Conservation (phyloP, 2,888 invertebrate genomes). For the Coelopa pilipes region DNA sequence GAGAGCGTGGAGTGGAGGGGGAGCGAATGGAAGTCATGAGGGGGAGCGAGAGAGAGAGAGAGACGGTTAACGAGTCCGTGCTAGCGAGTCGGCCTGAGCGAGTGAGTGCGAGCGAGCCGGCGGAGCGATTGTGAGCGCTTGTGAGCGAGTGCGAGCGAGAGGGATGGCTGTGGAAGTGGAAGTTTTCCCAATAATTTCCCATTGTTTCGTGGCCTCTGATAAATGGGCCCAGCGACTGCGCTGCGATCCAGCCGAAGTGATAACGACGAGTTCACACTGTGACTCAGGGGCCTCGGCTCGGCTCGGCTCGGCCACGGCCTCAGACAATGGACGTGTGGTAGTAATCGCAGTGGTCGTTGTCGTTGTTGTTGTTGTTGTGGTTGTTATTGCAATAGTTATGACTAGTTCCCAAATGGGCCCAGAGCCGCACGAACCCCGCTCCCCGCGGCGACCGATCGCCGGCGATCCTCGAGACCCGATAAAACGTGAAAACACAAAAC, state of each 20-base stretch:
- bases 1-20: too few species aligned
- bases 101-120: too few species aligned
- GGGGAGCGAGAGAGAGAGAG: too few species aligned
- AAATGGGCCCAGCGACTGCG: constrained; percentile 49
- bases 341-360: background rate
- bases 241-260: constrained; percentile 55
- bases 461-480: constrained; percentile 24
- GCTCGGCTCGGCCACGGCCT: background rate
- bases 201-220: constrained; percentile 56
- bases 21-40: too few species aligned
- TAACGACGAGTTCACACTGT: constrained; percentile 51
- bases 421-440: constrained; percentile 9
- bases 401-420: background rate
- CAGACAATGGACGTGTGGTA: constrained; percentile 17
- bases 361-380: constrained; percentile 7
- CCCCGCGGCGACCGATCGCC: constrained; percentile 22
- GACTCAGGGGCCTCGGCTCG: constrained; percentile 7
- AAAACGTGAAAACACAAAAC: constrained; percentile 13
- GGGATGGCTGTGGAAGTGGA: constrained; percentile 10
- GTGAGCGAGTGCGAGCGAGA: too few species aligned
- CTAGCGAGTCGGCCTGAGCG: too few species aligned
- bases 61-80: too few species aligned
- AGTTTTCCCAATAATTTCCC: constrained; percentile 52
- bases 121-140: too few species aligned
- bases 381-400: background rate